phyloP scores from a whole-genome alignment of 2,888 invertebrate species.

The Charanyca ferruginea region DNA sequence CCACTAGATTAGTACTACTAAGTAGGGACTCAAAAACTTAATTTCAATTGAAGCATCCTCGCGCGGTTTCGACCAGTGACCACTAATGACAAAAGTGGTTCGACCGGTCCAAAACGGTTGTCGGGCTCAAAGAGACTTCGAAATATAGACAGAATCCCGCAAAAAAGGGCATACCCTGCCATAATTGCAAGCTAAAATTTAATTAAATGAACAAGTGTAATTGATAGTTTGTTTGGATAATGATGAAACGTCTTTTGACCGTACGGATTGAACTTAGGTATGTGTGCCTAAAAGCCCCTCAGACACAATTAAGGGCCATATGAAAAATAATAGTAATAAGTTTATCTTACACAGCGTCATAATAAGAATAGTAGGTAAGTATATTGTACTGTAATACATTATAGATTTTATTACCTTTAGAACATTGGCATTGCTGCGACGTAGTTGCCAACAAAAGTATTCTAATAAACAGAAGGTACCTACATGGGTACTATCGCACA shows the following conservation, averaged over 20 bases:
- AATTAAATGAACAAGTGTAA: constrained; percentile 11
- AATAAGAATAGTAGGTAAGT: background rate
- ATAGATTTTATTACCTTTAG: constrained; percentile 6
- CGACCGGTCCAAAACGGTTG: constrained; percentile 24
- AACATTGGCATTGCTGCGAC: background rate
- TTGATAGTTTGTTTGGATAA: constrained; percentile 9
- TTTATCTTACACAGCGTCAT: background rate
- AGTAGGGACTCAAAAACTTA: constrained; percentile 25
- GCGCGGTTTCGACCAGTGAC: constrained; percentile 37
- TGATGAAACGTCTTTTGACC: background rate
- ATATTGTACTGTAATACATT: background rate
- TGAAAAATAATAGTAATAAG: background rate
- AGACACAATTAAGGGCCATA: background rate
- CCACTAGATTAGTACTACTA: background rate
- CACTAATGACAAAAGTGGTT: constrained; percentile 46
- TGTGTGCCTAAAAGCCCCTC: background rate
- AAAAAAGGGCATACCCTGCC: constrained; percentile 9
- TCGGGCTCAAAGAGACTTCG: constrained; percentile 29
- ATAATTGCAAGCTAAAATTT: constrained; percentile 5
- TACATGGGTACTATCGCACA: constrained; percentile 3
- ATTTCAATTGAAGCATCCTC: constrained; percentile 49
- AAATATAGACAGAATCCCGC: constrained; percentile 17
- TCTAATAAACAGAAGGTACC: background rate
- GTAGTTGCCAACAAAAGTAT: constrained; percentile 8
- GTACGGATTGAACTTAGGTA: too few relatives aligned